Percentiles rank a stretch among this genome's conserved stretches.
Evolutionary conservation across 2,888 invertebrate species (phyloP).

Genomic region (Parelbella ahira): DNA sequence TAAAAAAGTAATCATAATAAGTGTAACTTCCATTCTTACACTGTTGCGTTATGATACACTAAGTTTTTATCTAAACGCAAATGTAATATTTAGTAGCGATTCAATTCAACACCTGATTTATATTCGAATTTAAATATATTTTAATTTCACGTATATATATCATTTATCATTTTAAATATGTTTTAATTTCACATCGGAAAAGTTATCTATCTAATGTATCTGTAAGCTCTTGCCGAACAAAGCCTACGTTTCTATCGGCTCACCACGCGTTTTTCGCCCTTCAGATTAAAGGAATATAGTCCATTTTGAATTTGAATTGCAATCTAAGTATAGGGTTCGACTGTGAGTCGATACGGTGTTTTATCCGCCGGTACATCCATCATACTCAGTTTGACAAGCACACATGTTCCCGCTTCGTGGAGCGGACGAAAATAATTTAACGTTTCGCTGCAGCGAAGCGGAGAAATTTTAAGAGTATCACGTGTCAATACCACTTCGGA

Average conservation of each 20-base stretch:
- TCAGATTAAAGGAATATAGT: constrained; percentile 4
- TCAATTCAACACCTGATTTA: too few species aligned
- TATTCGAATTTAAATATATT: too few species aligned
- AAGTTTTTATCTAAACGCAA: too few species aligned
- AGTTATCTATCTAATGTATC: constrained; percentile 8
- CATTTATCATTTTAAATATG: too few species aligned
- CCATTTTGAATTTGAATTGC: neutral
- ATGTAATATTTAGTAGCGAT: too few species aligned
- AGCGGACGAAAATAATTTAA: constrained; percentile 23
- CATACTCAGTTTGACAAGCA: constrained; percentile 33
- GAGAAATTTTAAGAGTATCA: constrained; percentile 22
- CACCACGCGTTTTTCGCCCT: neutral
- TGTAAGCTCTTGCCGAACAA: constrained; percentile 9
- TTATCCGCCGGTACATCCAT: constrained; percentile 28
- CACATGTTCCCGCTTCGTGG: constrained; percentile 28
- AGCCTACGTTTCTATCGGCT: neutral
- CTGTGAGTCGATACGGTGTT: constrained; percentile 20
- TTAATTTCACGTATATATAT: too few species aligned
- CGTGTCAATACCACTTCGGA: constrained; percentile 18
- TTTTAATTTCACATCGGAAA: constrained; percentile 14
- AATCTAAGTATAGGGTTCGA: constrained; percentile 13
- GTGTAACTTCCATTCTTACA: too few species aligned
- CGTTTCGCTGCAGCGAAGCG: constrained; percentile 15
- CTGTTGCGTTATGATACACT: too few species aligned
- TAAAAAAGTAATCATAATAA: too few species aligned